phyloP scores from a whole-genome alignment of 2,888 invertebrate species.

The Ariolimax columbianus region DNA sequence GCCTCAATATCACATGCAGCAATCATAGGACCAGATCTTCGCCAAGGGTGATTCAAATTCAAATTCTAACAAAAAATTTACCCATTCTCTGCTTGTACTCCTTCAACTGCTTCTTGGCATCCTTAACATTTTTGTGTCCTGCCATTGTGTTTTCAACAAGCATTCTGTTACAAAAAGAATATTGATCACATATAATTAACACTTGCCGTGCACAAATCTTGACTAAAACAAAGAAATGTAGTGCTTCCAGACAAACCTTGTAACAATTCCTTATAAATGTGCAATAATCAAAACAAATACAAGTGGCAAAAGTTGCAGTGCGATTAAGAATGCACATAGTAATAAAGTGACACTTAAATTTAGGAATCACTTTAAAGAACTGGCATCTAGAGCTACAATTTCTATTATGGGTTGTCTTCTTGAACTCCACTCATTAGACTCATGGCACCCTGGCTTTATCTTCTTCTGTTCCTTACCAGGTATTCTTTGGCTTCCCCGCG shows the following conservation, averaged over 20 bases:
- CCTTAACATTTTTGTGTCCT: conserved; percentile 76
- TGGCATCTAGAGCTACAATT: too few relatives aligned
- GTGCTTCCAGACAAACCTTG: not conserved
- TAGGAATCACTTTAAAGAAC: too few relatives aligned
- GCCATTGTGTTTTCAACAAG: conserved; percentile 75
- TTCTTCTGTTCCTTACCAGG: too few relatives aligned
- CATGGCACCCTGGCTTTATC: too few relatives aligned
- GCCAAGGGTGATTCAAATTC: not conserved
- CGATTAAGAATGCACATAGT: too few relatives aligned
- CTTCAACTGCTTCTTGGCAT: conserved; percentile 74
- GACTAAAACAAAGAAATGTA: not conserved
- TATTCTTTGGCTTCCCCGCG: too few relatives aligned
- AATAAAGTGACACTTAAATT: too few relatives aligned
- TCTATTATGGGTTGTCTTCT: too few relatives aligned
- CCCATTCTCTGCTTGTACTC: conserved; percentile 77
- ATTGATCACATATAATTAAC: not conserved
- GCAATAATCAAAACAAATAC: too few relatives aligned
- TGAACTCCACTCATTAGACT: too few relatives aligned
- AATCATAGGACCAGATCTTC: not conserved
- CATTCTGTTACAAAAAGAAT: conserved; percentile 56
- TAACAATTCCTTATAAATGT: not conserved
- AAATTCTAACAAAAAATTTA: conserved; percentile 46
- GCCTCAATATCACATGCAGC: not conserved
- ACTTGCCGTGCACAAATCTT: too few relatives aligned
- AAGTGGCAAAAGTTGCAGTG: too few relatives aligned